Conservation (phyloP, 2,888 invertebrate species). For the Macrostomum cliftonense region DNA sequence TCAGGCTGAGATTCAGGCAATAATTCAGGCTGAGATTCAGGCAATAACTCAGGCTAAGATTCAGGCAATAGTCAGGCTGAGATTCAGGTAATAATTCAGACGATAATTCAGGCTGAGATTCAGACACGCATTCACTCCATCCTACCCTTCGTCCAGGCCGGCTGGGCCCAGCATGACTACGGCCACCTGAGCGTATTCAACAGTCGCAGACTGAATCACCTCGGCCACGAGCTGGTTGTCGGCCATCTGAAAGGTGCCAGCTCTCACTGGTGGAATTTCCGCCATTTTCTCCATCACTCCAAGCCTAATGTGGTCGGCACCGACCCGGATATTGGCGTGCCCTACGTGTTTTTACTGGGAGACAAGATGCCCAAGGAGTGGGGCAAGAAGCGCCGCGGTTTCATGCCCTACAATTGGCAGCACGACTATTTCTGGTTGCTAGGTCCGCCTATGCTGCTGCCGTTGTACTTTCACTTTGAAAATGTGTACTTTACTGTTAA, state of each 20-base stretch:
- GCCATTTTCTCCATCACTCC: constrained; percentile 31
- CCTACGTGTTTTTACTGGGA: constrained; percentile 26
- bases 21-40: too few relatives aligned
- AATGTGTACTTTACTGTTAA: constrained; percentile 26
- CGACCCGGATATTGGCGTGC: constrained; percentile 28
- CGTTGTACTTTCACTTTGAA: constrained; percentile 30
- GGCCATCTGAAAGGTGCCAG: constrained; percentile 33
- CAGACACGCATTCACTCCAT: too few relatives aligned
- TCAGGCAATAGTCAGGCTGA: too few relatives aligned
- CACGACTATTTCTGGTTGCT: constrained; percentile 27
- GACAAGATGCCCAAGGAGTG: constrained; percentile 22
- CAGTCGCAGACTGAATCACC: constrained; percentile 23
- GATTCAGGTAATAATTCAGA: too few relatives aligned
- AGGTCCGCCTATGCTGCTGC: constrained; percentile 27
- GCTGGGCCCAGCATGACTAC: constrained; percentile 34
- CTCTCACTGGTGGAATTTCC: constrained; percentile 33
- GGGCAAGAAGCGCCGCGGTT: constrained; percentile 22
- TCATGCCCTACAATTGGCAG: constrained; percentile 29
- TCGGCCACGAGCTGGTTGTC: constrained; percentile 24
- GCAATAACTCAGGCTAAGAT: too few relatives aligned
- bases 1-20: too few relatives aligned
- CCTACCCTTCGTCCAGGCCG: too few relatives aligned
- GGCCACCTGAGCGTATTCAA: constrained; percentile 31
- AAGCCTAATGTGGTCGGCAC: constrained; percentile 29
- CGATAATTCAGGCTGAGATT: too few relatives aligned